Conservation (phyloP, 2,113 vertebrate genomes). For the Dinomys branickii region DNA sequence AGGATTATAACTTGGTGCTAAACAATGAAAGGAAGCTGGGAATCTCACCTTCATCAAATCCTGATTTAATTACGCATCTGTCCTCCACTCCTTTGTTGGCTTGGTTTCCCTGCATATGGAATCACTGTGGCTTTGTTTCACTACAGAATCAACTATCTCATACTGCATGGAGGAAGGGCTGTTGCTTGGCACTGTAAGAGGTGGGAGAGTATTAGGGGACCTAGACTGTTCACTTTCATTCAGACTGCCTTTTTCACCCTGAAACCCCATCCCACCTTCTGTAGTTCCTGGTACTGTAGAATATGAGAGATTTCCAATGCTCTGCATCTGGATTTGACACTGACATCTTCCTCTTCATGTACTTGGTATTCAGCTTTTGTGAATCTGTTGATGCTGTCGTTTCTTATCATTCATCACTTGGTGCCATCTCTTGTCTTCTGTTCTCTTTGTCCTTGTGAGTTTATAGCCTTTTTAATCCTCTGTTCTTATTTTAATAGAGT, state of each 20-base stretch:
- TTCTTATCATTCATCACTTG: slow-evolving; percentile 8
- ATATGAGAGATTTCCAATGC: neutral
- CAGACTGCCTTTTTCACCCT: neutral
- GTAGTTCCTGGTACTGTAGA: neutral
- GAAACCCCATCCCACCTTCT: neutral
- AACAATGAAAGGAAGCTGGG: neutral
- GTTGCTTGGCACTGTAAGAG: neutral
- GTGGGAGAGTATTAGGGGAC: neutral
- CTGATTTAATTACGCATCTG: neutral
- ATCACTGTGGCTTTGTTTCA: neutral
- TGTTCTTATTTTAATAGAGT: slow-evolving; percentile 43
- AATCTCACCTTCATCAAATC: neutral
- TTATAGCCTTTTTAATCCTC: slow-evolving; percentile 53
- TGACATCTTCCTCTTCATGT: neutral
- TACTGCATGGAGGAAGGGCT: neutral
- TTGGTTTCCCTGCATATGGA: neutral
- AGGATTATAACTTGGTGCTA: neutral
- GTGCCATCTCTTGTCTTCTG: neutral
- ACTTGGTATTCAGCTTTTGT: slow-evolving; percentile 1
- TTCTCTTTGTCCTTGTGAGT: slow-evolving; percentile 53
- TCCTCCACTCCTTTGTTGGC: neutral
- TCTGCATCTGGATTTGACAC: neutral
- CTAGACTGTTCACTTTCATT: neutral
- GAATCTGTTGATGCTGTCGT: neutral
- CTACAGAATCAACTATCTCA: neutral